Base-by-base conservation (phyloP, 2,888 invertebrate genomes). In the Zaprionus lineosus region DNA sequence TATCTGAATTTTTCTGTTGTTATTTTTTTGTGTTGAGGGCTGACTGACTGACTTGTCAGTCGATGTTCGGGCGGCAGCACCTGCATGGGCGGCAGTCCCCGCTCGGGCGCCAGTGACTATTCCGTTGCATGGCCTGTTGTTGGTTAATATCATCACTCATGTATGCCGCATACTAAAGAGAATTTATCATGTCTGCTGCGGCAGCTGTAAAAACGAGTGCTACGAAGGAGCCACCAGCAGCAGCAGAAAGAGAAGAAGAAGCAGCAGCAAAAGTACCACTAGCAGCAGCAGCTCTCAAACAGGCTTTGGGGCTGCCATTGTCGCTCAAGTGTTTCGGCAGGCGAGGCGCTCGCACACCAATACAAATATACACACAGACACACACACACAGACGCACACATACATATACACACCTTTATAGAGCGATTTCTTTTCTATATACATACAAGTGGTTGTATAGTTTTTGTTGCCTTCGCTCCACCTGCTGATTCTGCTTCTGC, bases 71-170 rank as follows among this genome's bases (percentile, higher is more conserved):
- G 48, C 31, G 39, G 8, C n/a, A 16, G 24, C 26, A n/a, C 3
- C 44, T 28, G 18, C 12, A 29, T 12, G 31, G 19, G 8, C 0
- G 12, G 3, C n/a, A 11, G 7, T 18, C 18, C n/a, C 43, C 19
- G 14, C 18, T 26, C 9, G 21, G 43, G 40, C 50, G 21, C 24
- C 15, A 33, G 14, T 12, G 34, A 31, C n/a, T 29, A 8, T 7
- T 15, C 18, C 19, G 2, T n/a, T 16, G 47, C 18, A 39, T 50
- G 50, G 44, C 63, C 62, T 67, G 67, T 84, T 84, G 72, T 70
- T 71, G 85, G 77, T 81, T 85, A 84, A 81, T 85, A 86, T 86
- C 86, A 86, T 86, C 85, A 85, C 86, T 85, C 84, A 84, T 85
- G 86, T 85, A 78, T 72, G 82, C 78, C 86, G 86, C 86, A 86